Evolutionary conservation across 2,888 invertebrate species (phyloP).

Genomic region (Rhagophthalmus giganteus): DNA sequence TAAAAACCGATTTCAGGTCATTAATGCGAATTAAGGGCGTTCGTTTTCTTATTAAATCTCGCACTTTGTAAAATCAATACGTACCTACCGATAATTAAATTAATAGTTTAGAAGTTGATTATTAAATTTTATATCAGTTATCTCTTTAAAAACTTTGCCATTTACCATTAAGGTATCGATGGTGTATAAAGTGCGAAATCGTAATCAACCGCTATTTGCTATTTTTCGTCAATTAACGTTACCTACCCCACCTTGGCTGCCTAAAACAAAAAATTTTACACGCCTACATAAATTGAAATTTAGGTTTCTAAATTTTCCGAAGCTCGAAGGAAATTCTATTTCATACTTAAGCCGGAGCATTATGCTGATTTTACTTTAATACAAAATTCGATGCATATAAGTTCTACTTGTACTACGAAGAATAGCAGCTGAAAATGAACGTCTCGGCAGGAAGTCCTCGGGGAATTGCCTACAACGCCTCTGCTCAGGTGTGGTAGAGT

Average conservation of each 20-base stretch:
- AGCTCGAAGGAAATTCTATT: constrained; percentile 8
- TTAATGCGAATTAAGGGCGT: constrained; percentile 45
- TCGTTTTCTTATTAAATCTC: constrained; percentile 39
- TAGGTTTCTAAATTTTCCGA: too few relatives aligned
- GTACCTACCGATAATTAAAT: constrained; percentile 42
- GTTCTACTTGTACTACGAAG: constrained; percentile 11
- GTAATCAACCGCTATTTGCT: too few relatives aligned
- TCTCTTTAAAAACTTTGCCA: constrained; percentile 17
- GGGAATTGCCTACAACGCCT: constrained; percentile 16
- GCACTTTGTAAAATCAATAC: constrained; percentile 39
- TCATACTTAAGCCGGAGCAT: constrained; percentile 7
- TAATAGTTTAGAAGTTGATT: constrained; percentile 37
- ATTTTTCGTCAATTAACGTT: too few relatives aligned
- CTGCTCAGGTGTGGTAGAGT: constrained; percentile 22
- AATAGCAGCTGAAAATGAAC: constrained; percentile 10
- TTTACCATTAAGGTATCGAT: neutral
- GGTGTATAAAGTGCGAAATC: too few relatives aligned
- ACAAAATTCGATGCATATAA: constrained; percentile 14
- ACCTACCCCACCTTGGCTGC: too few relatives aligned
- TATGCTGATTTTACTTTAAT: constrained; percentile 14
- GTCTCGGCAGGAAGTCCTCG: constrained; percentile 14
- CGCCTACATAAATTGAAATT: too few relatives aligned
- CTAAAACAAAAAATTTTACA: neutral
- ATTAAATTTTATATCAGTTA: constrained; percentile 40
- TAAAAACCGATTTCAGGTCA: constrained; percentile 39